Percentiles rank a stretch among this genome's conserved stretches.
Conservation (phyloP, 2,113 vertebrate genomes). For the Chinchilla lanigera region DNA sequence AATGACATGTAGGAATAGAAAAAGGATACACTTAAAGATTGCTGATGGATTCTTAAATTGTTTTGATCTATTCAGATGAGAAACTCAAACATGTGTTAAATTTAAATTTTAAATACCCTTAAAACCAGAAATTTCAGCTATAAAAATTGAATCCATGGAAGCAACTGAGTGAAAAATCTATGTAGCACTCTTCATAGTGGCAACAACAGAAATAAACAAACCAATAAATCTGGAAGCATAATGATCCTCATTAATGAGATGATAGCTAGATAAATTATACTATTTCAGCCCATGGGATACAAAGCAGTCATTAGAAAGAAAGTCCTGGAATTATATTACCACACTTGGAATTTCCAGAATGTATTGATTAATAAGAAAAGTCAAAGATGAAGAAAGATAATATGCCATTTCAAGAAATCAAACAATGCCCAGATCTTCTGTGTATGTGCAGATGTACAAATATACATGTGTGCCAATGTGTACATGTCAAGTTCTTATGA, state of each 20-base stretch:
- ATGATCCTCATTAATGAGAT: background rate
- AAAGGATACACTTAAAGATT: background rate
- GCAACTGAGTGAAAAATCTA: background rate
- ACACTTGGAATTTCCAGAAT: background rate
- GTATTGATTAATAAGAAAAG: background rate
- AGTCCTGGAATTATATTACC: accelerated
- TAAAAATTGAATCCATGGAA: background rate
- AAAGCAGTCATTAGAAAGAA: background rate
- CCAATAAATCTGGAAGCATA: background rate
- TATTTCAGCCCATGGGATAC: background rate
- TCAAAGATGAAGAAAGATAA: background rate
- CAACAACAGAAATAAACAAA: background rate
- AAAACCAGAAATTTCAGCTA: background rate
- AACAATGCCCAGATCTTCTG: background rate
- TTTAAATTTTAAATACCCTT: background rate
- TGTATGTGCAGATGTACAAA: background rate
- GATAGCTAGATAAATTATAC: background rate
- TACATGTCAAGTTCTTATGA: background rate
- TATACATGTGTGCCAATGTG: background rate
- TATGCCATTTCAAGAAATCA: background rate
- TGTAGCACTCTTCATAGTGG: background rate
- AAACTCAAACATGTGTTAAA: background rate
- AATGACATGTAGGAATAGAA: background rate
- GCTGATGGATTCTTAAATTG: background rate
- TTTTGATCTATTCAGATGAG: background rate